Conservation (phyloP, 2,888 invertebrate genomes). For the Odontocolon sp. region DNA sequence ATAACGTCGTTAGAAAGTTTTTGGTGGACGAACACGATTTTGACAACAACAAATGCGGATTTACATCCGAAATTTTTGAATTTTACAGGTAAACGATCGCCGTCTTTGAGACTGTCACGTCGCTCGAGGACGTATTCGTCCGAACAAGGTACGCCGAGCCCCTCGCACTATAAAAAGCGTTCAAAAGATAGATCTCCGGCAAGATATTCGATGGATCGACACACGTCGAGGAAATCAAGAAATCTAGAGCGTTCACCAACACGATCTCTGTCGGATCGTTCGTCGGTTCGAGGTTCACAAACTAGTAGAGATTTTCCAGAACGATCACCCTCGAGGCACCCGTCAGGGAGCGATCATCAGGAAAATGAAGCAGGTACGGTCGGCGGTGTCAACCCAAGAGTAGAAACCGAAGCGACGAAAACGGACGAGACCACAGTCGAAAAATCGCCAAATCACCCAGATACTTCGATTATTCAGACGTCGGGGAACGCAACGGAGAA, state of each 20-base stretch:
- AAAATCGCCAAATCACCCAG: no score
- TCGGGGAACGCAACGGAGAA: neutral
- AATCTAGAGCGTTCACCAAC: constrained; percentile 4
- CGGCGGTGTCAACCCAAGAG: neutral
- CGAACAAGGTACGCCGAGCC: neutral
- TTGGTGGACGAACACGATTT: neutral
- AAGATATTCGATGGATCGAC: neutral
- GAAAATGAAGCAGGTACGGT: neutral
- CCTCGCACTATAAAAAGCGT: no score
- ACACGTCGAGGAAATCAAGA: neutral
- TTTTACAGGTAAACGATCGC: constrained; percentile 23
- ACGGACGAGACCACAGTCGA: neutral
- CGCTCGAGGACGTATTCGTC: constrained; percentile 10
- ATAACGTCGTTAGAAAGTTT: neutral
- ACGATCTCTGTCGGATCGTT: constrained; percentile 9
- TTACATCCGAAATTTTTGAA: neutral
- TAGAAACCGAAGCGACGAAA: constrained; percentile 8
- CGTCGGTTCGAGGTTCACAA: neutral
- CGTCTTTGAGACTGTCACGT: constrained; percentile 13
- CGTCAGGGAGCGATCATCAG: neutral
- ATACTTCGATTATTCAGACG: no score
- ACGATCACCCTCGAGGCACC: no score
- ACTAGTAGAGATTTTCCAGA: neutral
- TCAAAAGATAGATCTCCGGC: neutral
- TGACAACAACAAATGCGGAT: neutral